These are phyloP conservation scores for Danaus plexippus DNA, from an alignment of 1,140 invertebrate species.

Conservation along the genomic window DNA sequence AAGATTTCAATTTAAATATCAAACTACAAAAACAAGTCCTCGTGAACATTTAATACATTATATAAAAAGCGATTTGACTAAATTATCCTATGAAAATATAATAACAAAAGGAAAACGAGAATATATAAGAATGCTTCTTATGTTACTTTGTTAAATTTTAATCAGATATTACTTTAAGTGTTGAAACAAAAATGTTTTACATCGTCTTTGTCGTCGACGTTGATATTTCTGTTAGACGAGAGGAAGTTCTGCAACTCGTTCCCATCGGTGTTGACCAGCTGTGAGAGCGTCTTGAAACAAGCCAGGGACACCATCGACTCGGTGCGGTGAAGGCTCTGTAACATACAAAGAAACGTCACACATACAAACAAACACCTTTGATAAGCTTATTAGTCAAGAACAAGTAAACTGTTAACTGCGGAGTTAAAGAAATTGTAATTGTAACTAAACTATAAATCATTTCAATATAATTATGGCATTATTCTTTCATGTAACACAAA, in stretches of 20 bases:
- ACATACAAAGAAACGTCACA: background rate
- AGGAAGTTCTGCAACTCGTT: conserved; percentile 84
- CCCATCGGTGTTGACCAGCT: conserved; percentile 86
- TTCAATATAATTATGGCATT: background rate
- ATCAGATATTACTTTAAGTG: background rate
- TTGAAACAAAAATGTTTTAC: conserved; percentile 62
- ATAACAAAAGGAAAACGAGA: no score
- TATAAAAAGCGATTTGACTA: no score
- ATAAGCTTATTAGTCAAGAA: background rate
- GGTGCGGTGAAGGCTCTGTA: conserved; percentile 70
- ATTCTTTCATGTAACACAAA: background rate
- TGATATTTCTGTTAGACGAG: conserved; percentile 84
- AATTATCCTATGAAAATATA: no score
- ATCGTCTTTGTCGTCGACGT: conserved; percentile 92
- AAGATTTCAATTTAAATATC: no score
- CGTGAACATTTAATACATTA: no score
- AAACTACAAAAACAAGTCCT: no score
- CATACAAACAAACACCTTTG: conserved; percentile 4
- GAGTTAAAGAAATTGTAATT: conserved; percentile 4
- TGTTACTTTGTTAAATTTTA: no score
- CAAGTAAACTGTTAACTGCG: no score
- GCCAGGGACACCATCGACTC: conserved; percentile 91
- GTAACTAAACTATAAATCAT: conserved; percentile 6
- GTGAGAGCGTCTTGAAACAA: conserved; percentile 83
- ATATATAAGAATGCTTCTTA: no score